A percentile compares a stretch with the other conserved stretches of the same genome.
Evolutionary conservation across 2,797 vertebrate species (phyloP).

Genomic region (Acanthornis magna): DNA sequence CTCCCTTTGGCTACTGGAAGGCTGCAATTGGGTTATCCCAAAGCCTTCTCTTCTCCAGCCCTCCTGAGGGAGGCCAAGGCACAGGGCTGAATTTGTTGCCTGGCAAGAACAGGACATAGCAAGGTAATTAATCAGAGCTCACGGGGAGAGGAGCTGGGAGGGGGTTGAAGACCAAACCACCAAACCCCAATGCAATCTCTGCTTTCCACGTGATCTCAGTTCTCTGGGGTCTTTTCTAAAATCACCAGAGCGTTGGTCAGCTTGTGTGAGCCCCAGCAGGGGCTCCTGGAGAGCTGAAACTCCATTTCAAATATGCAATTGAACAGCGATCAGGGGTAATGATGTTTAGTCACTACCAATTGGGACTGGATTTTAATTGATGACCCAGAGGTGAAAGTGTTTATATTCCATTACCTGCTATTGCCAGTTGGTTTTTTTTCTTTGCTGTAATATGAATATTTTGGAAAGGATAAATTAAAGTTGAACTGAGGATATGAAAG

Average conservation of each 20-base stretch:
- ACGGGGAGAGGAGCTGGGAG: neutral
- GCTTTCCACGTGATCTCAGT: neutral
- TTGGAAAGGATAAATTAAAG: neutral
- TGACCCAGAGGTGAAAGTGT: slow-evolving; percentile 45
- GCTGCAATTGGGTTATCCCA: neutral
- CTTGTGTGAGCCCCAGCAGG: neutral
- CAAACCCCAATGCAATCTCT: neutral
- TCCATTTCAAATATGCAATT: neutral
- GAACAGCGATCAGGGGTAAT: slow-evolving; percentile 14
- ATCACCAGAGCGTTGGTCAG: neutral
- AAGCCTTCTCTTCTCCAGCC: neutral
- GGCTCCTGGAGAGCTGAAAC: neutral
- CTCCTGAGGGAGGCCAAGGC: neutral
- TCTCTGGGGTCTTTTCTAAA: neutral
- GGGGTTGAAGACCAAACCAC: neutral
- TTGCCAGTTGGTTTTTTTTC: neutral
- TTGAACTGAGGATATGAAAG: neutral
- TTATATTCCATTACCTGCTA: slow-evolving; percentile 38
- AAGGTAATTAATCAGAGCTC: neutral
- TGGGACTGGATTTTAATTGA: slow-evolving; percentile 60
- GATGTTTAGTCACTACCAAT: slow-evolving; percentile 45
- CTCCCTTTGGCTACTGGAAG: neutral
- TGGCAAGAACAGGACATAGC: neutral
- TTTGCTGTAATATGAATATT: neutral
- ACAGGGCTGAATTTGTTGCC: neutral